phyloP scores from a whole-genome alignment of 2,888 invertebrate species.

The Diarsia mendica region DNA sequence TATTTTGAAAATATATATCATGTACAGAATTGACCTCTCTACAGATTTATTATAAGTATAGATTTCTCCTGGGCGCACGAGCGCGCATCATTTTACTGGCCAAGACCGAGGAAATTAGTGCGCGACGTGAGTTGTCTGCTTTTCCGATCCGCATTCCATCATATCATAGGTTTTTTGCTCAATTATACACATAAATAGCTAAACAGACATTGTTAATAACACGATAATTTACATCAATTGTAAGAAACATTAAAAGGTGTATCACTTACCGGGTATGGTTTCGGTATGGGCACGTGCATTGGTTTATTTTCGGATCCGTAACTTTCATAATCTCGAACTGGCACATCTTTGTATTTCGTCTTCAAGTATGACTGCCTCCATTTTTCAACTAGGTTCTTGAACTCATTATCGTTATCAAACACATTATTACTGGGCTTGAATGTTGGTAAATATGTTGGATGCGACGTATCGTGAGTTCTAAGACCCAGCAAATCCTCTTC shows the following conservation, averaged over 20 bases:
- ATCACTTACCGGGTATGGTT: conserved; percentile 85
- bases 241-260: conserved; percentile 34
- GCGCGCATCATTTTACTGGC: conserved; percentile 83
- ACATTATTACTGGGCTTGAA: conserved; percentile 76
- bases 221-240: conserved; percentile 44
- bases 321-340: conserved; percentile 79
- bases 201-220: conserved; percentile 60
- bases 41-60: too few species aligned
- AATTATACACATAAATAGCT: conserved; percentile 75
- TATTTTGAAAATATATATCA: too few species aligned
- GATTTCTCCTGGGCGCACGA: conserved; percentile 83
- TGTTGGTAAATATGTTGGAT: conserved; percentile 81
- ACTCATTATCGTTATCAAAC: conserved; percentile 80
- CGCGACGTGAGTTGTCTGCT: conserved; percentile 83
- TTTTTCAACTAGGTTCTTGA: conserved; percentile 83
- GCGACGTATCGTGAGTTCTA: conserved; percentile 84
- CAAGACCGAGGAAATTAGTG: conserved; percentile 87
- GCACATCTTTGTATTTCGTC: conserved; percentile 82
- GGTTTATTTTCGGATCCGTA: conserved; percentile 83
- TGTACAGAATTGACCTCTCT: too few species aligned
- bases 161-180: conserved; percentile 77
- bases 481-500: conserved; percentile 87
- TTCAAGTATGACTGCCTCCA: conserved; percentile 86
- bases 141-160: conserved; percentile 89
- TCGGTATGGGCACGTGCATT: conserved; percentile 83